Evolutionary conservation across 2,797 vertebrate species (phyloP).

Genomic region (Gouania willdenowi): DNA sequence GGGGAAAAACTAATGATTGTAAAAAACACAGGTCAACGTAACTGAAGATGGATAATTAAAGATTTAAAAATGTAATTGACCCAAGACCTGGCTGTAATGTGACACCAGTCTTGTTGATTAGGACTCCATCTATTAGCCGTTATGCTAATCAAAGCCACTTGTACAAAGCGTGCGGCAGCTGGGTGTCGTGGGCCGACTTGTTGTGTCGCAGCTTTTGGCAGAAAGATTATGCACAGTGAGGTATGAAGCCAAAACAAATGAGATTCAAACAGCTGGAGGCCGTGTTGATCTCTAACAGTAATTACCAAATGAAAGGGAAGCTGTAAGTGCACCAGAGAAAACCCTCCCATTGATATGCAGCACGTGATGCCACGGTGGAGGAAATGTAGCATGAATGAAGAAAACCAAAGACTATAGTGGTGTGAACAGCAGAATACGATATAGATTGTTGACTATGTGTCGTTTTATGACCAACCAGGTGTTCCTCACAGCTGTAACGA

Average conservation of each 20-base stretch:
- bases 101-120: too few species aligned
- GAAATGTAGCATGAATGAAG: neutral
- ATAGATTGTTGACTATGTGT: neutral
- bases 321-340: neutral
- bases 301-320: neutral
- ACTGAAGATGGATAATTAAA: too few species aligned
- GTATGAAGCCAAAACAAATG: neutral
- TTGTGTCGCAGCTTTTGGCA: neutral
- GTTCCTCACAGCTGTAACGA: slow-evolving; percentile 51
- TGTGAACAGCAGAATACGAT: neutral
- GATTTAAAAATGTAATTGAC: too few species aligned
- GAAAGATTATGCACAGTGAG: neutral
- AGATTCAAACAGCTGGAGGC: neutral
- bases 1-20: too few species aligned
- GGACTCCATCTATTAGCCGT: too few species aligned
- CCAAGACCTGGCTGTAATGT: too few species aligned
- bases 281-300: neutral
- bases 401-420: neutral
- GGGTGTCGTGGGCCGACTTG: too few species aligned
- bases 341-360: neutral
- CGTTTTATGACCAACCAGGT: slow-evolving; percentile 45
- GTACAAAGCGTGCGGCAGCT: too few species aligned
- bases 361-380: neutral
- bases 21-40: too few species aligned
- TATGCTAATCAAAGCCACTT: neutral